A percentile compares a stretch with the other conserved stretches of the same genome.
Conservation (phyloP, 2,797 vertebrate species). For the Eleutherodactylus coqui region DNA sequence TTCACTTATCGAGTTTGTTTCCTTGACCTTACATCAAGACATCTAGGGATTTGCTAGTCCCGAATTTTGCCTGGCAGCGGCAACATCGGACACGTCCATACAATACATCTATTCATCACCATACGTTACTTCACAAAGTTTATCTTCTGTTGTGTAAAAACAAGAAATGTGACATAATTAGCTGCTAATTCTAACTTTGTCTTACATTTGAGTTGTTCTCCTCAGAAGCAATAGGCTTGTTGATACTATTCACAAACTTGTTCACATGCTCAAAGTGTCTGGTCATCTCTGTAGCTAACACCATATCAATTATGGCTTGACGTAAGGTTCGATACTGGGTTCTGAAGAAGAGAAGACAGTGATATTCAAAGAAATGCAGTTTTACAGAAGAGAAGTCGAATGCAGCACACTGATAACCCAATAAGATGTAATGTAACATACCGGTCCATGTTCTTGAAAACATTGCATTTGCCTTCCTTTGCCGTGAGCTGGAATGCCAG, state of each 20-base stretch:
- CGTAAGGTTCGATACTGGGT: slow-evolving; percentile 80
- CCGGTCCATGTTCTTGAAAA: slow-evolving; percentile 84
- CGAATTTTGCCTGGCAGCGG: not conserved
- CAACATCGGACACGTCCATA: not conserved
- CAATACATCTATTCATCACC: not conserved
- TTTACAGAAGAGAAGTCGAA: no score
- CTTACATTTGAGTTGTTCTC: slow-evolving; percentile 69
- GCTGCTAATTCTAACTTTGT: not conserved
- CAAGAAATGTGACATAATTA: not conserved
- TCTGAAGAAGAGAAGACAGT: slow-evolving; percentile 68
- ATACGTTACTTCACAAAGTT: not conserved
- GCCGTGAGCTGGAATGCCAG: slow-evolving; percentile 81
- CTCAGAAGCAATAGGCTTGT: slow-evolving; percentile 77
- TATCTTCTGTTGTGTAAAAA: not conserved
- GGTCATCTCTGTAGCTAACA: slow-evolving; percentile 84
- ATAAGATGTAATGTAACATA: slow-evolving; percentile 60
- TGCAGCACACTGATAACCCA: not conserved
- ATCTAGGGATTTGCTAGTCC: not conserved
- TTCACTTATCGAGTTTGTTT: not conserved
- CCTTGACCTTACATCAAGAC: not conserved
- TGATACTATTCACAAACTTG: slow-evolving; percentile 85
- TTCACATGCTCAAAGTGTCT: slow-evolving; percentile 85
- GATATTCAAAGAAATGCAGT: not conserved
- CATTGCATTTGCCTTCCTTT: slow-evolving; percentile 81
- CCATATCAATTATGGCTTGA: slow-evolving; percentile 84